Percentiles rank a stretch among this genome's conserved stretches.
Conservation (phyloP, 2,113 vertebrate species). For the Hymenochirus boettgeri region DNA sequence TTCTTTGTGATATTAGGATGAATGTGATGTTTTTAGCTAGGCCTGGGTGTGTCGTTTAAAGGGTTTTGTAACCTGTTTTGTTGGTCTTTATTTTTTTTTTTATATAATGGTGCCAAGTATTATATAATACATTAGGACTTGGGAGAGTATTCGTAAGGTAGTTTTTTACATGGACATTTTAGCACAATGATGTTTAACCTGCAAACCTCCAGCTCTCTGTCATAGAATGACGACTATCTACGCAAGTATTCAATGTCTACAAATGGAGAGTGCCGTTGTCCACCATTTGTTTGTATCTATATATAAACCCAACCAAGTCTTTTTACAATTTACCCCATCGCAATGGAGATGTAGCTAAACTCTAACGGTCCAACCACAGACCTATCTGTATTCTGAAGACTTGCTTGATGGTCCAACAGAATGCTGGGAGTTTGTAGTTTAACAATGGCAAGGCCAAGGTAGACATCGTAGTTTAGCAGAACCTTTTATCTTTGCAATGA, state of each 20-base stretch:
- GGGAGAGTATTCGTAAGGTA: slow-evolving; percentile 60
- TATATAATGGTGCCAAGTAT: slow-evolving; percentile 89
- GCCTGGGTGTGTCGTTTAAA: slow-evolving; percentile 77
- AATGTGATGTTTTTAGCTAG: slow-evolving; percentile 86
- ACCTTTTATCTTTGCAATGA: slow-evolving; percentile 53
- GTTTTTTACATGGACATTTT: slow-evolving; percentile 56
- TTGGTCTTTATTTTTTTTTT: slow-evolving; percentile 73
- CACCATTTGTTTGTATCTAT: too few species aligned
- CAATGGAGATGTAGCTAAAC: too few species aligned
- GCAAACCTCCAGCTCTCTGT: background rate
- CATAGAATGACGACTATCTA: background rate
- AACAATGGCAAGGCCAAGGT: background rate
- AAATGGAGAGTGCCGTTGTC: too few species aligned
- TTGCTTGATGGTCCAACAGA: too few species aligned
- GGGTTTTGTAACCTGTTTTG: slow-evolving; percentile 72
- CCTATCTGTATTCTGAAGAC: too few species aligned
- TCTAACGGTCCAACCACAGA: too few species aligned
- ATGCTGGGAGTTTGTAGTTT: background rate
- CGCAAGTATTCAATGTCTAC: too few species aligned
- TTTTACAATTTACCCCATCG: too few species aligned
- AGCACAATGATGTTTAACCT: background rate
- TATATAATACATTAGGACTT: slow-evolving; percentile 60
- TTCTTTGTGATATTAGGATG: slow-evolving; percentile 76
- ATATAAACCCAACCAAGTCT: too few species aligned
- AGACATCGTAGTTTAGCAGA: slow-evolving; percentile 23